phyloP scores from a whole-genome alignment of 2,888 invertebrate species.

The Tinea trinotella region DNA sequence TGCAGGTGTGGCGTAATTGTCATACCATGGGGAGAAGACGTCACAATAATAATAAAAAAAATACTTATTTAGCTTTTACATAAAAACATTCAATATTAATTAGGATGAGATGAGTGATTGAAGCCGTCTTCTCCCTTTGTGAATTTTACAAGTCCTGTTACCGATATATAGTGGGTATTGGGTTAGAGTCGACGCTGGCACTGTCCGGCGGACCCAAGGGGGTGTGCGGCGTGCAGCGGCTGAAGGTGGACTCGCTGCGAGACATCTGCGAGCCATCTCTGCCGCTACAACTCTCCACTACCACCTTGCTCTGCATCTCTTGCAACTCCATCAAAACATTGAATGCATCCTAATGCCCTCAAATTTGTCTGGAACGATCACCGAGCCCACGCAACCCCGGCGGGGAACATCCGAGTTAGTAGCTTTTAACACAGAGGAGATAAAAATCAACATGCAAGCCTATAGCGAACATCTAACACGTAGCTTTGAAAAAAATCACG shows the following conservation, averaged over 20 bases:
- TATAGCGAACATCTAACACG: slow-evolving; percentile 9
- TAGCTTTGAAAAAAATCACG: slow-evolving; percentile 5
- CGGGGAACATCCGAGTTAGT: slow-evolving; percentile 42
- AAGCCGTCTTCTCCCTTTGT: slow-evolving; percentile 45
- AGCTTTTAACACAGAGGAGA: slow-evolving; percentile 45
- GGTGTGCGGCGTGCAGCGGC: slow-evolving; percentile 62
- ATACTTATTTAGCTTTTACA: too few species aligned
- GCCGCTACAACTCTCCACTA: slow-evolving; percentile 42
- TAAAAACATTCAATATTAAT: too few species aligned
- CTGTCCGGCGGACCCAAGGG: slow-evolving; percentile 75
- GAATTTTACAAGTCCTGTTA: slow-evolving; percentile 54
- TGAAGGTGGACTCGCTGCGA: slow-evolving; percentile 81
- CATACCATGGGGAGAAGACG: slow-evolving; percentile 1
- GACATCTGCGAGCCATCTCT: slow-evolving; percentile 74
- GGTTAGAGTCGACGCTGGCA: slow-evolving; percentile 89
- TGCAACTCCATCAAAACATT: slow-evolving; percentile 30
- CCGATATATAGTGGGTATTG: slow-evolving; percentile 92
- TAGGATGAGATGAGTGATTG: not conserved
- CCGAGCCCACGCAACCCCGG: slow-evolving; percentile 41
- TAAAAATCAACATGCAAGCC: slow-evolving; percentile 11
- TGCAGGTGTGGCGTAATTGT: slow-evolving; percentile 49
- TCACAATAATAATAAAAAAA: too few species aligned
- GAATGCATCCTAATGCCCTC: slow-evolving; percentile 1
- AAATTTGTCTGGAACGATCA: slow-evolving; percentile 47
- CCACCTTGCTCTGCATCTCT: slow-evolving; percentile 55